These are phyloP conservation scores for Entosphenus tridentatus DNA, from an alignment of 2,113 vertebrate genomes.

Conservation along the genomic window DNA sequence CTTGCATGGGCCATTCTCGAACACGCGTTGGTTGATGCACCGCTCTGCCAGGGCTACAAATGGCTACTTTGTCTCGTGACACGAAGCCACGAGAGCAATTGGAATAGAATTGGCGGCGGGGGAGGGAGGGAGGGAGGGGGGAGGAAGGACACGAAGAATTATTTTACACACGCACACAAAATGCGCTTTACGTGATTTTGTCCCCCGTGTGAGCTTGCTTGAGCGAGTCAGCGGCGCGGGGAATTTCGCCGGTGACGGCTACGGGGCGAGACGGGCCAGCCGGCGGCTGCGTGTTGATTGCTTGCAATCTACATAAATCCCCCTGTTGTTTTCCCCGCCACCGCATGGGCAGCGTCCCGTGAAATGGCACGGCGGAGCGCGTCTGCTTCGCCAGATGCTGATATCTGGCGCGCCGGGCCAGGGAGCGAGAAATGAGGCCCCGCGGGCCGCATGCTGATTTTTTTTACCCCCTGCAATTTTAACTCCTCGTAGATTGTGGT, in stretches of 20 bases:
- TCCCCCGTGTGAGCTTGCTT: neutral
- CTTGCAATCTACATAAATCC: slow-evolving; percentile 5
- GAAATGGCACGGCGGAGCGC: slow-evolving; percentile 1
- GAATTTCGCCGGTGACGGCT: neutral
- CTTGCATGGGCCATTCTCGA: too few relatives aligned
- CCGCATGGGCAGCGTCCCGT: slow-evolving; percentile 4
- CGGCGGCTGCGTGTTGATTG: neutral
- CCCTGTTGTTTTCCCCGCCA: slow-evolving; percentile 4
- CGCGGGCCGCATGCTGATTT: neutral
- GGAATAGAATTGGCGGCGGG: too few relatives aligned
- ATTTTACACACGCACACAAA: too few relatives aligned
- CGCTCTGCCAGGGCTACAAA: too few relatives aligned
- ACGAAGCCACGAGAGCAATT: too few relatives aligned
- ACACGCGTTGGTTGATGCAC: too few relatives aligned
- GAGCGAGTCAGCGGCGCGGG: neutral
- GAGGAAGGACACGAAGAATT: too few relatives aligned
- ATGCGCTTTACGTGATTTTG: too few relatives aligned
- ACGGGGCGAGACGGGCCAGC: neutral
- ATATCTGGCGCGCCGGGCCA: neutral
- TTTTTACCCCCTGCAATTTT: too few relatives aligned
- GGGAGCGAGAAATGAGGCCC: neutral
- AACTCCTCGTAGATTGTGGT: too few relatives aligned
- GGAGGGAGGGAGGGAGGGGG: too few relatives aligned
- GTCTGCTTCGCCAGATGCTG: slow-evolving; percentile 4
- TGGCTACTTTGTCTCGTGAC: too few relatives aligned